Conservation (phyloP, 30 jellyfish, hydroid and myxozoan genomes). For the Aurelia aurita region DNA sequence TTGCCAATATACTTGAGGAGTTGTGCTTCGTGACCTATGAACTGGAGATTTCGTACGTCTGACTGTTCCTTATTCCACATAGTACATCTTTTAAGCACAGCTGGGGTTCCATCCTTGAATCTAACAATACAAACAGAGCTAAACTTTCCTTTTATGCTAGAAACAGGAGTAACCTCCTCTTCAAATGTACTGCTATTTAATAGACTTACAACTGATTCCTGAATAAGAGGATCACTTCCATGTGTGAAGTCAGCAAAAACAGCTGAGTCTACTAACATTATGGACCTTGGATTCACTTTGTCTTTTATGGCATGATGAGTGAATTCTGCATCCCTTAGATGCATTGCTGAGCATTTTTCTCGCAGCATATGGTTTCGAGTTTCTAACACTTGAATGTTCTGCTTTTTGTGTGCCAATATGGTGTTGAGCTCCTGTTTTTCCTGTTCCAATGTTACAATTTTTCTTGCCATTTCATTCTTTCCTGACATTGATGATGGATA, state of each 20-base stretch:
- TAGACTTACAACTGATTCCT: neutral
- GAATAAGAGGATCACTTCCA: neutral
- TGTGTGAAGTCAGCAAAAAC: neutral
- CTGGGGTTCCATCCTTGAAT: slow-evolving; percentile 10
- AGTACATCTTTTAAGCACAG: neutral
- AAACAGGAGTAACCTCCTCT: neutral
- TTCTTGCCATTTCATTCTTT: neutral
- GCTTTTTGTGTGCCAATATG: neutral
- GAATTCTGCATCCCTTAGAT: slow-evolving; percentile 14
- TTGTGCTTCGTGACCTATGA: neutral
- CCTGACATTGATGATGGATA: neutral
- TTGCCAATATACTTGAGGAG: neutral
- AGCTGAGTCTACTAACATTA: neutral
- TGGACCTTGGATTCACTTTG: neutral
- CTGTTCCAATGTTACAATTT: neutral
- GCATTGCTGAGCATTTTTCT: slow-evolving; percentile 9
- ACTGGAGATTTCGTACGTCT: neutral
- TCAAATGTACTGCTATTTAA: neutral
- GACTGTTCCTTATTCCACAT: neutral
- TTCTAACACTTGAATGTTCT: neutral
- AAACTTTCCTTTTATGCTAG: neutral
- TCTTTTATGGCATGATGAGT: neutral
- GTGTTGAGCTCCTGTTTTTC: slow-evolving; percentile 3
- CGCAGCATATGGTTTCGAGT: neutral
- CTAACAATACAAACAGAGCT: neutral